phyloP scores from a whole-genome alignment of 1,140 invertebrate species.

The Zelostemma sp. region DNA sequence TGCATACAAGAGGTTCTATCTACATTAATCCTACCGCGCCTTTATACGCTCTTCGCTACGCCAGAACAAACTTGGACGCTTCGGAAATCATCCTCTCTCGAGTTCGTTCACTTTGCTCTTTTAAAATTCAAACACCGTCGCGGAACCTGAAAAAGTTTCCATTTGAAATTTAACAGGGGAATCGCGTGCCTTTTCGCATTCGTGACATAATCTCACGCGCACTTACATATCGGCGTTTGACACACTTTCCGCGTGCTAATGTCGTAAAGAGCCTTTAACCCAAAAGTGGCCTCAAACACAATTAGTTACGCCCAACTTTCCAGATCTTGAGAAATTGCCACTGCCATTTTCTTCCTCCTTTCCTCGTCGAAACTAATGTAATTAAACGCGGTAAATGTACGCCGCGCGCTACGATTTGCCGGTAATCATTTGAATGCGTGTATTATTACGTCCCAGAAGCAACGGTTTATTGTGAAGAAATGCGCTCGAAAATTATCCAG shows the following conservation, averaged over 20 bases:
- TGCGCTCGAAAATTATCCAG: neutral
- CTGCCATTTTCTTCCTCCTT: conserved; percentile 4
- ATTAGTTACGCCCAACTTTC: conserved; percentile 34
- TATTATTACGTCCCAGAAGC: conserved; percentile 7
- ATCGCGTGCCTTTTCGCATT: no score
- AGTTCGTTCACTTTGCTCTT: neutral
- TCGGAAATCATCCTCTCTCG: neutral
- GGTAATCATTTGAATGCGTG: neutral
- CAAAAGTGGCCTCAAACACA: conserved; percentile 15
- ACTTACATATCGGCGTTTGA: conserved; percentile 25
- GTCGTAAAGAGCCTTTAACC: conserved; percentile 37
- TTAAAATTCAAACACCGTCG: no score
- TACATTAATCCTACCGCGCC: neutral
- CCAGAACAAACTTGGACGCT: neutral
- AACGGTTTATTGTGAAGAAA: conserved; percentile 6
- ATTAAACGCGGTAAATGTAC: conserved; percentile 10
- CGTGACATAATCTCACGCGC: neutral
- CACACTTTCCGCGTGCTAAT: conserved; percentile 37
- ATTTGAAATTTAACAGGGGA: no score
- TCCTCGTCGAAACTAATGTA: neutral
- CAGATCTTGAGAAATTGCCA: conserved; percentile 27
- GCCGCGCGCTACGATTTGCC: neutral
- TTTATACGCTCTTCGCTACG: neutral
- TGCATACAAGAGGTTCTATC: neutral
- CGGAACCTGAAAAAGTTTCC: no score